Percentiles rank a stretch among this genome's conserved stretches.
Conservation (phyloP, 2,888 invertebrate species). For the Thymelicus lineola region DNA sequence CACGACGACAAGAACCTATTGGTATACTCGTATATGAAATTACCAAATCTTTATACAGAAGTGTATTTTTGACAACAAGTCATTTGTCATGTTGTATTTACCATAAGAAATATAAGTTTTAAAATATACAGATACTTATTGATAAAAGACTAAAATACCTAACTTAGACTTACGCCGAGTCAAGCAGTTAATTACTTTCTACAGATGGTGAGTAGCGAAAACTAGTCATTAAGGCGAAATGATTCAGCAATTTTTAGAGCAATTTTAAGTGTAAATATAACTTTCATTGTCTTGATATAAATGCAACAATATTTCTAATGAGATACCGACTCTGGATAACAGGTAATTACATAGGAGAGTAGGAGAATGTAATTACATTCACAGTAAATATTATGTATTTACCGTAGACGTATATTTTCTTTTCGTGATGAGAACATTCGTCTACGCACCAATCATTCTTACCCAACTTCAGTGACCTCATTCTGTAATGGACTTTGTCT, state of each 20-base stretch:
- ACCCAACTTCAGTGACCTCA: constrained; percentile 27
- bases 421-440: constrained; percentile 25
- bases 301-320: neutral
- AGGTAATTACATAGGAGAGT: neutral
- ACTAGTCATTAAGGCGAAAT: constrained; percentile 62
- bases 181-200: constrained; percentile 79
- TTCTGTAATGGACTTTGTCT: constrained; percentile 37
- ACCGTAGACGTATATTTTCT: constrained; percentile 1
- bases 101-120: neutral
- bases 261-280: constrained; percentile 10
- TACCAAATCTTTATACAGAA: neutral
- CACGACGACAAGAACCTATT: neutral
- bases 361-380: neutral
- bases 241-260: constrained; percentile 32
- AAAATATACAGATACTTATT: neutral
- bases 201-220: constrained; percentile 75
- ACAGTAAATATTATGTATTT: neutral
- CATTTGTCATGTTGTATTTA: neutral
- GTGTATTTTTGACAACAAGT: neutral
- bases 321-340: neutral
- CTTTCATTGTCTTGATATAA: neutral
- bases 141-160: constrained; percentile 16
- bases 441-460: constrained; percentile 34
- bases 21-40: neutral
- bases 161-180: constrained; percentile 69